Base-by-base conservation (phyloP, 2,888 invertebrate genomes). In the Chymomyza procnemis region DNA sequence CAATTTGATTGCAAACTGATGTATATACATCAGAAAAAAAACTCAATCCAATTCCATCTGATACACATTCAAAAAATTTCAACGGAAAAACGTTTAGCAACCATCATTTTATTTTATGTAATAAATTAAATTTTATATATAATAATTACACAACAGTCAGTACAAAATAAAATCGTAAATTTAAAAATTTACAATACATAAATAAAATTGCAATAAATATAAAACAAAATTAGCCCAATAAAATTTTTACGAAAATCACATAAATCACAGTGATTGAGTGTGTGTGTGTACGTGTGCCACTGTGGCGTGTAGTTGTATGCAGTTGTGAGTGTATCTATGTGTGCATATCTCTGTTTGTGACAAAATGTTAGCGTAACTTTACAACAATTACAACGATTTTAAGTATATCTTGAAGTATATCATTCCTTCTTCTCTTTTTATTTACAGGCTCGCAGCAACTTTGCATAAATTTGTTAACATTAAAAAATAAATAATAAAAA, bases 171-270 rank as follows among this genome's bases (percentile, higher is more conserved):
- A 41, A 41, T 12, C 34, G 34, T 50, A 50, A 50, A 50, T 50
- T 50, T 16, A 18, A 50, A 50, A 50, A 50, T 50, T 1, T 5
- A 50, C 50, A 60, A 66, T 30, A 61, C 58, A 41, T 61, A 66
- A 59, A 60, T 66, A 71, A 73, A 70, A 70, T 61, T 73, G 67
- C 67, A 64, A 84, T 77, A 84, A 75, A 75, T 74, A 75, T 65
- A 75, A 70, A 75, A 70, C 71, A 83, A 87, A n/a, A 83, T 79
- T 78, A 79, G 76, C 73, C 73, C 83, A 78, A 80, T 82, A 71
- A 79, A 83, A 83, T 78, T 73, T 41, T 68, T 58, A n/a, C n/a
- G 71, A 78, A 82, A 79, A 66, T 82, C 70, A 63, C 69, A 84
- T 81, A 84, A 81, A 80, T 83, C 72, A 75, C 73, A 62, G 46